Evolutionary conservation across 2,888 invertebrate species (phyloP).

Genomic region (Cryptus viduatorius): DNA sequence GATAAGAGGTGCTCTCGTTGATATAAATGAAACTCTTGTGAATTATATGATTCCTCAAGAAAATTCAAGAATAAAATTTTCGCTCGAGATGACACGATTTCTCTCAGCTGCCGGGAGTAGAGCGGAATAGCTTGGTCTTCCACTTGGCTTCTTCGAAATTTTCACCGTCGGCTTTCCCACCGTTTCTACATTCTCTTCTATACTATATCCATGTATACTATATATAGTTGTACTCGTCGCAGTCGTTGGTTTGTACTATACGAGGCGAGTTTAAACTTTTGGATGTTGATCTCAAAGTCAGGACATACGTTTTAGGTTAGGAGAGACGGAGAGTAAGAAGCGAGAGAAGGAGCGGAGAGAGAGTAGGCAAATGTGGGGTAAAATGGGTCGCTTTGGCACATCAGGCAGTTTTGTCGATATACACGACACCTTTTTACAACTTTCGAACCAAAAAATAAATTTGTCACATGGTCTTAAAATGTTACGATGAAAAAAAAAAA

Average conservation of each 20-base stretch:
- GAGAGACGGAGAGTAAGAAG: background rate
- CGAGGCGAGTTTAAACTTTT: constrained; percentile 55
- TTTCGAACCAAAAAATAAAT: no score
- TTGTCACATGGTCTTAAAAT: no score
- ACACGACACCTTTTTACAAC: no score
- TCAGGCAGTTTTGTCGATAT: no score
- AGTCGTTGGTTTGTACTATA: constrained; percentile 40
- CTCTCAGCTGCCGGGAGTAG: constrained; percentile 14
- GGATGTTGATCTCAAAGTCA: constrained; percentile 64
- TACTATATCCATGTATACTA: background rate
- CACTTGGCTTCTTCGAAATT: constrained; percentile 59
- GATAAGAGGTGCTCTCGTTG: background rate
- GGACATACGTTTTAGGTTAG: constrained; percentile 54
- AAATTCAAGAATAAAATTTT: constrained; percentile 51
- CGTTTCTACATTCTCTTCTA: constrained; percentile 12
- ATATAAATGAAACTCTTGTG: constrained; percentile 32
- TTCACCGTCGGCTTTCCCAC: constrained; percentile 31
- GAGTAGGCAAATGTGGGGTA: background rate
- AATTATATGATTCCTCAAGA: constrained; percentile 35
- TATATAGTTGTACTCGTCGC: constrained; percentile 20
- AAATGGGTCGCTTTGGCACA: background rate
- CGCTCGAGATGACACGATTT: constrained; percentile 38
- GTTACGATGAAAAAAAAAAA: no score
- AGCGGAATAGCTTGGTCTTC: constrained; percentile 42
- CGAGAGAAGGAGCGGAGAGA: background rate